Base-by-base conservation (phyloP, 2,888 invertebrate genomes). In the Caenorhabditis zanzibari region DNA sequence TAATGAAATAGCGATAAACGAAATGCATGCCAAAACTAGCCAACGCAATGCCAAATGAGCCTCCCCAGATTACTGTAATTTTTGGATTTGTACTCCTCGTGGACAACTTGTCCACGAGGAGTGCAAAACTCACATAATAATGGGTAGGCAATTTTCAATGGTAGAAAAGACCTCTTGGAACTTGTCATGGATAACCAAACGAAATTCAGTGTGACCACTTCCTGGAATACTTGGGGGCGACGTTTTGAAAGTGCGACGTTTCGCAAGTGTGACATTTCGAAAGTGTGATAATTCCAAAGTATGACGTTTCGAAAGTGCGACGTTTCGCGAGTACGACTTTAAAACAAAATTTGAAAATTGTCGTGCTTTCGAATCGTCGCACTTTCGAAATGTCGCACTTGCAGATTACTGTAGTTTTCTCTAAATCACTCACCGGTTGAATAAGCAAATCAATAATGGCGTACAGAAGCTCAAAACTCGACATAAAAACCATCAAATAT, bases 401-500 rank as follows among this genome's bases (percentile, higher is more conserved):
- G n/a, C n/a, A n/a, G n/a, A 32, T 32, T 32, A 32, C 32, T 32
- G 4, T 6, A 6, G 4, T 32, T 32, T 6, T 32, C 32, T 32
- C 32, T 32, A 6, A 4, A 32, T 6, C 12, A 22, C 64, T 52
- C 49, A 73, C 72, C 32, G 72, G 72, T 35, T 73, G 66, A n/a
- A 75, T 41, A 7, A 63, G 14, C 3, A 66, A 22, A n/a, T 75
- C 75, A 6, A 75, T 56, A 22, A 75, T 9, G 0, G 64, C 56
- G n/a, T 75, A 75, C 22, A 66, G 10, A 10, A 75, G 52, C 52
- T 75, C 75, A 19, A 75, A 75, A 0, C 49, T 22, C 2, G 63
- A 47, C 26, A 75, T 75, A 24, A 63, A 75, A 4, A 75, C 56
- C 75, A 75, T 75, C 2, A 75, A 28, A n/a, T 64, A 75, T n/a